Base-by-base conservation (phyloP, 2,113 vertebrate species). In the Clarias magur region DNA sequence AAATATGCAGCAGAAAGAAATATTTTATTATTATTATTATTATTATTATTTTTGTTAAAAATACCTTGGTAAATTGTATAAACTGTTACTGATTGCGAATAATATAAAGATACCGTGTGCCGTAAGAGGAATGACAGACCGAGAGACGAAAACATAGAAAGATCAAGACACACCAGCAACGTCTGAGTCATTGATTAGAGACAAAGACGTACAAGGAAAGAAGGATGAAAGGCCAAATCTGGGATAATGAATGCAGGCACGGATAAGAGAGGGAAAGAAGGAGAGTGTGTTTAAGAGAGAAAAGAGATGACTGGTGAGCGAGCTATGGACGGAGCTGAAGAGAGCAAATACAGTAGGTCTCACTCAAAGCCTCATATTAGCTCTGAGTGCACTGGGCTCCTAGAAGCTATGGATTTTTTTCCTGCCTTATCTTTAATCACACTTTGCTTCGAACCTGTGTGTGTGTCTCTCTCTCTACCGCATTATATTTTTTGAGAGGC, bases 281-380 rank as follows among this genome's bases (percentile, higher is more conserved):
- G 9, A 75, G 57, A 34, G 42, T 87, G 57, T 84, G 42, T 72
- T 72, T 21, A 78, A 30, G 81, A 42, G 62, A 73, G 27, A 56
- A 56, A 25, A 54, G 1, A 62, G 73, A 57, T 48, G 38, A 60
- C 63, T 60, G 54, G 30, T n/a, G 65, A 59, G 16, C 27, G 65
- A 59, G 23, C 27, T 68, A 34, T 23, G 56, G 63, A 80, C 59
- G 67, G n/a, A 68, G 78, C 21, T 80, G n/a, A 12, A 38, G 30
- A 82, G 56, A 82, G 54, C 81, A 75, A 87, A 60, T 73, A 73
- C 79, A 81, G 79, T 60, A 62, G 59, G 72, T 83, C 80, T 56
- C 48, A 17, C 30, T 87, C 23, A 57, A 57, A 83, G 56, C 53
- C 86, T 76, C 62, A 78, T 87, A 63, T 79, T 73, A 57, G 86